Evolutionary conservation across 2,888 invertebrate species (phyloP), one percentile per base, ranked within the genome.

Genomic region (Mellilla xanthometata): DNA sequence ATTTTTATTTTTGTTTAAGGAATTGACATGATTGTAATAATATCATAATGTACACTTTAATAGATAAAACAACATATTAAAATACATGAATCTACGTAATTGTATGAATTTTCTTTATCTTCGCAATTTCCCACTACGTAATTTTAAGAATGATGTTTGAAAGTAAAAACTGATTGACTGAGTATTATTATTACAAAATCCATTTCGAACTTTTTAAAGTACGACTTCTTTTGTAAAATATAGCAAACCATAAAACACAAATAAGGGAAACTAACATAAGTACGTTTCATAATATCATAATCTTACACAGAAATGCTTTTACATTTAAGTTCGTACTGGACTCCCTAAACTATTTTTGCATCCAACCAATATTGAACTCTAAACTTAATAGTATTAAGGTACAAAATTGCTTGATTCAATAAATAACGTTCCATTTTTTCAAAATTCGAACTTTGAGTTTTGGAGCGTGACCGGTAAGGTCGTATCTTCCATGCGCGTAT

Each of bases 291-390:
- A 82, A 85, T 82, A 86, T 81, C 77, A 86, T 88, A 86, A 87
- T 86, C 86, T 85, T 81, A 89, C 88, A 89, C 60, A 69, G 82
- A 85, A 89, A 89, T 87, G 88, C 88, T 89, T 83, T 89, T 73
- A 88, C 81, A 80, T 83, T 78, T 72, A 72, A 62, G 69, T 72
- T 65, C 54, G 59, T 68, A 65, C 62, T 71, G 60, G 64, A 58
- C 73, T 68, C 78, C 81, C 80, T 76, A 76, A 81, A 81, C 79
- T 74, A 70, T 72, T 78, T 74, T 67, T 57, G 15, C 22, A 9
- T 7, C 23, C 23, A 7, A 24, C 23, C 24, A 5, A 74, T 57
- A 62, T 52, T 59, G 33, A 56, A 62, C 68, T 58, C 45, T 69
- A 67, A 2, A 1, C 0, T 6, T n/a, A 1, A 13, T 1, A 7